Evolutionary conservation across 2,113 vertebrate species (phyloP), one percentile per base, ranked within the genome.

Genomic region (Telmatochromis bifrenatus): DNA sequence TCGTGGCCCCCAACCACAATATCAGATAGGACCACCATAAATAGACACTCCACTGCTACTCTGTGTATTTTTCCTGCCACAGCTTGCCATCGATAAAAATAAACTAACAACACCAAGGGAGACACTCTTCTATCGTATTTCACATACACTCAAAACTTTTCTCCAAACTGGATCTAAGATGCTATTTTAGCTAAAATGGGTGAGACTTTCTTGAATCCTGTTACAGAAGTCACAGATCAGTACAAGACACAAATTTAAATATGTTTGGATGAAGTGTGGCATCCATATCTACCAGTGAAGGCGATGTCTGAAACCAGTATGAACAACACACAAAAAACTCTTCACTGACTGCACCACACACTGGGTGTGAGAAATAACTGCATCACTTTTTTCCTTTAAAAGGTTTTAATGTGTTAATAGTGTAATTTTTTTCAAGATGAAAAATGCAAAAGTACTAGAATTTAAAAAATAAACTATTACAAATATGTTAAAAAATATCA

Each of bases 21-120:
- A 95, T 93, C 89, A 94, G 88, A 83, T 21, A 87, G 49, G 79
- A 87, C 79, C 37, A 82, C 91, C 90, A 89, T 68, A 95, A 95
- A 95, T 95, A 95, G 93, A 85, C 12, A 1, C 55, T 53, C 82
- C 33, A 83, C 65, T 42, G 88, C 87, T 47, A 81, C 88, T 90
- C 53, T 82, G 87, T 84, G 85, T 87, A 42, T 85, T 82, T 87
- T 88, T 92, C 85, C 83, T 89, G 45, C 70, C 53, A 10, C 83
- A 37, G 89, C 21, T 79, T 84, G 87, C 56, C 81, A 84, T 80
- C 39, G 68, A 10, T 89, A 90, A 89, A 92, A 92, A 93, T 89
- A 91, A 88, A 84, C 35, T 11, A 55, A 88, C 77, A 93, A 84
- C 58, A 88, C 79, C 58, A 54, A 26, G 56, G 56, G 81, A 88